These are phyloP conservation scores for Lordiphosa stackelbergi DNA, from an alignment of 1,140 invertebrate genomes.

Conservation along the genomic window DNA sequence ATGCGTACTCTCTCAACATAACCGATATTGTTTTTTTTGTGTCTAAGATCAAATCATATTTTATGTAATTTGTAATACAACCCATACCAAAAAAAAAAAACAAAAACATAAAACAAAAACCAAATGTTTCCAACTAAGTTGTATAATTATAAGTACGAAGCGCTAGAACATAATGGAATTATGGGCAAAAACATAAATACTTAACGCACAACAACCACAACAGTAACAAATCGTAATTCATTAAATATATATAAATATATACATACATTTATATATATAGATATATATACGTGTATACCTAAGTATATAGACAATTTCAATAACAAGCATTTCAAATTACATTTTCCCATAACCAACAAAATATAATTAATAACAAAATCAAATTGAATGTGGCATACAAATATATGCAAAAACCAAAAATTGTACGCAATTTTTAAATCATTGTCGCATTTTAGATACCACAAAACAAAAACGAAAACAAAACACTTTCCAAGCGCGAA, in stretches of 20 bases:
- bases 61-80: constrained; percentile 63
- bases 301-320: constrained; percentile 61
- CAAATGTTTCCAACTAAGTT: constrained; percentile 73
- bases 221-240: constrained; percentile 24
- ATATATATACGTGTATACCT: constrained; percentile 31
- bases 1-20: constrained; percentile 3
- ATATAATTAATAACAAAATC: constrained; percentile 39
- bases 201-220: constrained; percentile 40
- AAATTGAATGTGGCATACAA: constrained; percentile 25
- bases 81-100: constrained; percentile 11
- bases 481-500: constrained; percentile 29
- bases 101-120: constrained; percentile 23
- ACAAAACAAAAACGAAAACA: constrained; percentile 5
- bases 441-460: constrained; percentile 64
- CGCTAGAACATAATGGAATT: constrained; percentile 65
- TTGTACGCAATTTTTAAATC: constrained; percentile 67
- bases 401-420: constrained; percentile 16
- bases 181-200: constrained; percentile 45
- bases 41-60: constrained; percentile 62
- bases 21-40: constrained; percentile 54
- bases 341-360: constrained; percentile 65
- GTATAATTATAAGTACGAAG: constrained; percentile 63
- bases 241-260: constrained; percentile 30
- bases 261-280: constrained; percentile 37
- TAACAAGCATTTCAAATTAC: constrained; percentile 64